A percentile compares a stretch with the other conserved stretches of the same genome.
phyloP scores from a whole-genome alignment of 2,888 invertebrate species.

The Gymnosoma rotundatum region DNA sequence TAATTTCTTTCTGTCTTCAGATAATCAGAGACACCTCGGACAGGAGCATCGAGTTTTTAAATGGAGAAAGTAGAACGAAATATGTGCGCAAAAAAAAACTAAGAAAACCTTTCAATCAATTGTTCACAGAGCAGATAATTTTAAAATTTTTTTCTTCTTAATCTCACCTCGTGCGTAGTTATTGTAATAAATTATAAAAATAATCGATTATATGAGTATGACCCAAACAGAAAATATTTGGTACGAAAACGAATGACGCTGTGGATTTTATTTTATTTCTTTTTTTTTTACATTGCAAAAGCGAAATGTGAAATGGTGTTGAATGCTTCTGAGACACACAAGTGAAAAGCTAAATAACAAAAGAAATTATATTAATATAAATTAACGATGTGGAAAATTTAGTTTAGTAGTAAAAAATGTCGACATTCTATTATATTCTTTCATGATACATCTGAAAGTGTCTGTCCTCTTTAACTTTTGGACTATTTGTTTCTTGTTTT shows the following conservation, averaged over 20 bases:
- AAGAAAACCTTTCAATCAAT: too few species aligned
- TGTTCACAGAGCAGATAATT: too few species aligned
- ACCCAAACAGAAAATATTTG: conserved; percentile 3
- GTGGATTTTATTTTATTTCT: conserved; percentile 8
- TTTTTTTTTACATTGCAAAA: not conserved
- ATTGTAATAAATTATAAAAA: not conserved
- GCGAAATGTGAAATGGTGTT: conserved; percentile 54
- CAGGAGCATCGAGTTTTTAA: too few species aligned
- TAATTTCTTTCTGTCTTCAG: too few species aligned
- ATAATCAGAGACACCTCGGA: too few species aligned
- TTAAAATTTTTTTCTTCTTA: too few species aligned
- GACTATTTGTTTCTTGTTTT: conserved; percentile 29
- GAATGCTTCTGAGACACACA: conserved; percentile 76
- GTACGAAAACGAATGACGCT: conserved; percentile 31
- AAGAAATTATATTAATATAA: conserved; percentile 81
- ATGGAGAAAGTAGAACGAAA: too few species aligned
- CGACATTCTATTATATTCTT: conserved; percentile 59
- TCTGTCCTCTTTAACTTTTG: not conserved
- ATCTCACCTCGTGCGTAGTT: too few species aligned
- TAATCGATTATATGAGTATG: conserved; percentile 50
- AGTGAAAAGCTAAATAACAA: conserved; percentile 49
- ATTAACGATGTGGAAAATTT: conserved; percentile 83
- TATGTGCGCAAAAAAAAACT: too few species aligned
- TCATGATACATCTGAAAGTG: conserved; percentile 55
- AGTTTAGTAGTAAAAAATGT: conserved; percentile 81